These are phyloP conservation scores for Agrotis segetum DNA, from an alignment of 2,888 invertebrate genomes.

Conservation along the genomic window DNA sequence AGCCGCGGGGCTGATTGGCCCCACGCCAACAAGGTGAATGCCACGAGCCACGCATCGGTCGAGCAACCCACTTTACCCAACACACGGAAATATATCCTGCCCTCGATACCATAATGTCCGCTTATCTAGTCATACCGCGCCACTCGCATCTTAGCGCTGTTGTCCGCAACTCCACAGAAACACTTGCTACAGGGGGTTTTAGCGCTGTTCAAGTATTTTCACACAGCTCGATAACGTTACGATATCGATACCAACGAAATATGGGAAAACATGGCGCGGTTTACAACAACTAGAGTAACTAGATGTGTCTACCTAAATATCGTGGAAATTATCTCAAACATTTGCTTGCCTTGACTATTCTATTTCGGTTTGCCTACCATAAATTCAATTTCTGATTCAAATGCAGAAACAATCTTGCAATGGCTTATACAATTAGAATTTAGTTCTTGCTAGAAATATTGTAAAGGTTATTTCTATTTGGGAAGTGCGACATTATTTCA, in stretches of 20 bases:
- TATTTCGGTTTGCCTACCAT: conserved; percentile 50
- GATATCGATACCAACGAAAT: conserved; percentile 63
- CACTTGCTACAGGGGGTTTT: conserved; percentile 63
- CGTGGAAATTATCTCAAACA: conserved; percentile 53
- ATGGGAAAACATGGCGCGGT: conserved; percentile 59
- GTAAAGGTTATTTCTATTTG: conserved; percentile 30
- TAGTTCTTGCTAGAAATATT: conserved; percentile 52
- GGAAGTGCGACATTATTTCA: conserved; percentile 41
- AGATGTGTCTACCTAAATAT: conserved; percentile 55
- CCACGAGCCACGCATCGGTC: conserved; percentile 86
- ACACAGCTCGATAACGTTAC: conserved; percentile 61
- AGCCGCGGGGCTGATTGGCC: conserved; percentile 77
- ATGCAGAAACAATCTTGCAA: conserved; percentile 53
- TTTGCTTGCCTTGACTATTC: conserved; percentile 53
- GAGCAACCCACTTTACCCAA: conserved; percentile 86
- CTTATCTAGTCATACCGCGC: conserved; percentile 72
- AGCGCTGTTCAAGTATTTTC: conserved; percentile 65
- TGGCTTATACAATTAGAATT: conserved; percentile 44
- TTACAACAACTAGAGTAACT: conserved; percentile 60
- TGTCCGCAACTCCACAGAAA: conserved; percentile 61
- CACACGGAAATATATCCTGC: conserved; percentile 78
- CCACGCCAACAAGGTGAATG: conserved; percentile 90
- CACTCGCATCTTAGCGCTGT: conserved; percentile 63
- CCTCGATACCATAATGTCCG: conserved; percentile 70
- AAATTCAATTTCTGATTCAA: conserved; percentile 60